Conservation (phyloP, 2,113 vertebrate genomes). For the human (Homo sapiens) region DNA sequence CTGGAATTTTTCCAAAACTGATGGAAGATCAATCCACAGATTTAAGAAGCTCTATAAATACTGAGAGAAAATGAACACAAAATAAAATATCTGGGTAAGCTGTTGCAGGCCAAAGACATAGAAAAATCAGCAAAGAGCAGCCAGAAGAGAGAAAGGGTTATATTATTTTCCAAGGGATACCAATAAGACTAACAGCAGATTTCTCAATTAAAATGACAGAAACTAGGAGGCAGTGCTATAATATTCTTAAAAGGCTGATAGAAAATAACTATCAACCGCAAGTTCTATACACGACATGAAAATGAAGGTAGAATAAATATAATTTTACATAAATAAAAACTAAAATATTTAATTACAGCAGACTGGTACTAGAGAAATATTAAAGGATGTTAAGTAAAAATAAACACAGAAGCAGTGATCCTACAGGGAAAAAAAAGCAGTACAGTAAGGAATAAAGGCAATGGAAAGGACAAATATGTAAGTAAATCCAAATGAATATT, state of each 20-base stretch:
- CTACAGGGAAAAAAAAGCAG: background rate
- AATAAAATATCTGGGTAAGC: background rate
- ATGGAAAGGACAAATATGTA: background rate
- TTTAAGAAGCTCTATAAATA: background rate
- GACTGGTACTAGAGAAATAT: background rate
- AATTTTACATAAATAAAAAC: background rate
- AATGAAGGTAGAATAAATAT: background rate
- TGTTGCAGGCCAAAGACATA: background rate
- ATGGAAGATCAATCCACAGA: background rate
- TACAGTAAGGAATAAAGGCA: background rate
- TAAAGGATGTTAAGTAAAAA: background rate
- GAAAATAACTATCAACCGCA: background rate
- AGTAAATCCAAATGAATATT: background rate
- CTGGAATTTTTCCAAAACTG: background rate
- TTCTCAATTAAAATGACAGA: background rate
- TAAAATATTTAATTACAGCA: background rate
- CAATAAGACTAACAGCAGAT: background rate
- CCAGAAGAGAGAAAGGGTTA: background rate
- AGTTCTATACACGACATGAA: background rate
- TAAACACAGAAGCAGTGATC: background rate
- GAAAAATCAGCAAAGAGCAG: background rate
- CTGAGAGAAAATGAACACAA: background rate
- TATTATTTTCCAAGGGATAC: background rate
- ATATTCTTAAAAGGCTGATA: background rate
- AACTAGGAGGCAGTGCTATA: background rate